Evolutionary conservation across 2,888 invertebrate genomes (phyloP).

Genomic region (Hemaris fuciformis): DNA sequence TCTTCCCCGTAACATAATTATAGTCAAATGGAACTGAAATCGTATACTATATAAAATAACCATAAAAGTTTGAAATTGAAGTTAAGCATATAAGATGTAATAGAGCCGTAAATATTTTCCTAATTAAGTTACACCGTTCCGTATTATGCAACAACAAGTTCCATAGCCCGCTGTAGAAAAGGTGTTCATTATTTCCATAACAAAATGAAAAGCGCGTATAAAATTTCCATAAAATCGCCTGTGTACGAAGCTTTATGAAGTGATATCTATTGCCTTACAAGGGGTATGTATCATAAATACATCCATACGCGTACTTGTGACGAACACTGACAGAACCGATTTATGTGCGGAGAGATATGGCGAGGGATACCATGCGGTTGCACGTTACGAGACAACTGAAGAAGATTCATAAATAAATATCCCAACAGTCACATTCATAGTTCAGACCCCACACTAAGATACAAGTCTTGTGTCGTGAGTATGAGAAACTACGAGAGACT

Average conservation of each 20-base stretch:
- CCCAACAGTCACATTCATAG: no score
- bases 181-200: neutral
- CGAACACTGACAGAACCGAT: conserved; percentile 39
- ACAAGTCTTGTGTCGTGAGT: no score
- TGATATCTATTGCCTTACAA: conserved; percentile 42
- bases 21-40: no score
- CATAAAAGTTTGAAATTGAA: no score
- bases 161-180: neutral
- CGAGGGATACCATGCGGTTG: neutral
- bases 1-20: no score
- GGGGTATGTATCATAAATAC: conserved; percentile 55
- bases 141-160: neutral
- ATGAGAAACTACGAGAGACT: no score
- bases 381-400: neutral
- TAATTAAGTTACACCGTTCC: no score
- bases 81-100: no score
- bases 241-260: neutral
- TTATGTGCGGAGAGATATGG: conserved; percentile 40
- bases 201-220: neutral
- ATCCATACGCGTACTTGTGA: conserved; percentile 57
- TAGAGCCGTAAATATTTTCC: no score
- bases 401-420: neutral
- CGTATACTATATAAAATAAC: no score
- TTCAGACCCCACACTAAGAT: no score
- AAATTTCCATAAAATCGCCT: neutral